Evolutionary conservation across 2,797 vertebrate genomes (phyloP), one percentile per base, ranked within the genome.

Genomic region (Anas acuta): DNA sequence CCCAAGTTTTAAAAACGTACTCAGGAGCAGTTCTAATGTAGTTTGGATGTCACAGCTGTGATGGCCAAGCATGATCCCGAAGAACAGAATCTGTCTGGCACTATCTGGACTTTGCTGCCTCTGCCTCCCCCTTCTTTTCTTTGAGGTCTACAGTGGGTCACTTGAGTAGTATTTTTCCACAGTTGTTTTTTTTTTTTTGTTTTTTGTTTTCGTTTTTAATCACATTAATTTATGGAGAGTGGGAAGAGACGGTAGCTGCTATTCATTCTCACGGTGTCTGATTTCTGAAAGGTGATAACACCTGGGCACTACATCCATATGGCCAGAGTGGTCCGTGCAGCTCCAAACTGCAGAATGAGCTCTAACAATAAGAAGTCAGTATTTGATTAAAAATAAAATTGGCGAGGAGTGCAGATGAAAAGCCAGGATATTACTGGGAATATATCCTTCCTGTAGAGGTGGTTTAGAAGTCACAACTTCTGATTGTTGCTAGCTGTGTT

Each of bases 301-400:
- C 60, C 66, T 76, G 78, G 61, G 28, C 7, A 23, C 56, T 73
- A 60, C 14, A 58, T 79, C 65, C 20, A 1, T 39, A 28, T 53
- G 39, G 67, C 84, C 32, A 53, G 47, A 45, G 25, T 32, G 2
- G 2, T 41, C 64, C 4, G 23, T 72, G 58, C 3, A 3, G 25
- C 30, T 88, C 57, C 81, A 53, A 88, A 43, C 7, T 86, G 28
- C 35, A 70, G 71, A 89, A 82, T 43, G 37, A 18, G 9, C 26
- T 84, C 2, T 35, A 70, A 32, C 28, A 57, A 47, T 37, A 72
- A 49, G 35, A 80, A 74, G 75, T 33, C 58, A n/a, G 13, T 70
- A 53, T 91, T 77, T 77, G 30, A 73, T 93, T 67, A 80, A 92
- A 84, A 91, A 20, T 56, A 30, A 92, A 87, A 89, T 56, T 22